Base-by-base conservation (phyloP, 2,888 invertebrate genomes). In the Coecobrya sp. region DNA sequence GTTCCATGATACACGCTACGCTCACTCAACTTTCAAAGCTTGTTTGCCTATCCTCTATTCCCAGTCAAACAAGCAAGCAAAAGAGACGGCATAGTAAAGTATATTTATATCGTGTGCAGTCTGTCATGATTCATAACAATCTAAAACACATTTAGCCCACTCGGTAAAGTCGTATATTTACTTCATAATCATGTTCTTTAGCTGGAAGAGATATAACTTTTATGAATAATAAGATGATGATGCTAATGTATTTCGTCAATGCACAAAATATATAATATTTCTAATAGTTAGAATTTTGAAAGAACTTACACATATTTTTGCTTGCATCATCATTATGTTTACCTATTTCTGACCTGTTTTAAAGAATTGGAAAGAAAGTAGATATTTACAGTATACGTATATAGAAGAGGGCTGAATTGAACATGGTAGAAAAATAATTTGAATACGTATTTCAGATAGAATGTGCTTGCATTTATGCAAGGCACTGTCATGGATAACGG, bases 101-200 rank as follows among this genome's bases (percentile, higher is more conserved):
- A 25, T 65, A 65, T 16, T 19, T 59, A 70, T 70, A 73, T 36
- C 3, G 19, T 73, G 73, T 88, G 82, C 59, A 88, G 86, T 82
- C 86, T 93, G 86, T 87, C 92, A 90, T 93, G 86, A 79, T 87
- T 79, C 91, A 88, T 94, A 94, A 93, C 93, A 94, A 94, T 94
- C 93, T 94, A 94, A 94, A 94, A 94, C 91, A 89, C 93, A 94
- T 94, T 94, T 93, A 85, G 93, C 89, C 85, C 89, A 49, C 85
- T 62, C 79, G 79, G 81, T 45, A 79, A 81, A 85, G 30, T 79
- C 65, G 25, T 79, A 86, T 89, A 85, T 91, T 82, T 68, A 84
- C 84, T 84, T 70, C 86, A 87, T 86, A 70, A 62, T 87, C 87
- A 62, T 62, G 55, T 87, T 45, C 42, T 76, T 76, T 76, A 25